Percentiles rank a stretch among this genome's conserved stretches.
Conservation (phyloP, 2,888 invertebrate species). For the Mythimna impura region DNA sequence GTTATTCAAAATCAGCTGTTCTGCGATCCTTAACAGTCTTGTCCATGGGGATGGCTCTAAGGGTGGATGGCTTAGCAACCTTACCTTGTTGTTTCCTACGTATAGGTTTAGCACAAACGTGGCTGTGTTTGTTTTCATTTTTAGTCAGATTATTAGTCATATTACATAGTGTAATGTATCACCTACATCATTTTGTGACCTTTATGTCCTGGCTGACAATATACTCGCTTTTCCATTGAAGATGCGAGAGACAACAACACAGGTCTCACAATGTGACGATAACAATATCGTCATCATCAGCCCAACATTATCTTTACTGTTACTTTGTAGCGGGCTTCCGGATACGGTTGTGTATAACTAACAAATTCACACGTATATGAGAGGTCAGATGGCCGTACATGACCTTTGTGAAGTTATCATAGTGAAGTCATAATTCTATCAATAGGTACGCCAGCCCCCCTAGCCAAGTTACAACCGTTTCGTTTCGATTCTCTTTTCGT, state of each 20-base stretch:
- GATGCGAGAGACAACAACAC: neutral
- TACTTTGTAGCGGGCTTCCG: neutral
- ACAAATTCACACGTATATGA: constrained; percentile 18
- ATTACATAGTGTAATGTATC: neutral
- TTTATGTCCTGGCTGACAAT: no score
- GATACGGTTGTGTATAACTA: neutral
- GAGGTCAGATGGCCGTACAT: constrained; percentile 19
- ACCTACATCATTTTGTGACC: neutral
- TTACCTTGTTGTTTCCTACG: neutral
- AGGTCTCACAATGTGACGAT: neutral
- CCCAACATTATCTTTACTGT: neutral
- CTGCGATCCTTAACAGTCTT: no score
- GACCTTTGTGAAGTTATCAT: neutral
- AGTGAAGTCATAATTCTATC: neutral
- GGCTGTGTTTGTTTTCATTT: neutral
- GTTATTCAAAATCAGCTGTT: neutral
- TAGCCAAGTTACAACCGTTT: no score
- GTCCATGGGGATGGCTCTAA: neutral
- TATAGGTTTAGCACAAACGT: no score
- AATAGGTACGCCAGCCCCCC: no score
- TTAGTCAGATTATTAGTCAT: neutral
- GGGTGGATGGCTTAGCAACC: no score
- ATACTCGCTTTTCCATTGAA: neutral
- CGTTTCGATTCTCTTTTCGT: no score
- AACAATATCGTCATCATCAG: neutral